These are phyloP conservation scores for Lindbergichthys nudifrons DNA, from an alignment of 2,797 vertebrate species.

Conservation along the genomic window DNA sequence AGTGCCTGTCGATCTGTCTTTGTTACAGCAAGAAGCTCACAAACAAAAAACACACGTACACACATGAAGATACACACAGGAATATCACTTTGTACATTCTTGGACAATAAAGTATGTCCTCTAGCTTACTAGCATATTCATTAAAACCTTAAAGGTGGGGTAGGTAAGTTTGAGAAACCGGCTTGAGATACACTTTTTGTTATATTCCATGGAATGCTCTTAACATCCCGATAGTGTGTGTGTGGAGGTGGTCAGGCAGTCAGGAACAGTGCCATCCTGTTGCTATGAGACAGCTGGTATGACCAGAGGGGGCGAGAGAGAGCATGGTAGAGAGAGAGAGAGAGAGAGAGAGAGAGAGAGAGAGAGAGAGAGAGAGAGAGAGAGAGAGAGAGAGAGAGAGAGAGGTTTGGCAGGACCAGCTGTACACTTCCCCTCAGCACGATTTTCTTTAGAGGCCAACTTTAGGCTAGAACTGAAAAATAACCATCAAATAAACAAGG, in stretches of 20 bases:
- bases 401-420: slow-evolving; percentile 19
- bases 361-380: not conserved
- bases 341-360: slow-evolving; percentile 11
- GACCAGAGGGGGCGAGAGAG: slow-evolving; percentile 58
- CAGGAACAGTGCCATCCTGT: slow-evolving; percentile 69
- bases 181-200: no score
- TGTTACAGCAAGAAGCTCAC: not conserved
- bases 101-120: not conserved
- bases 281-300: slow-evolving; percentile 78
- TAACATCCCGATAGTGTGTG: no score
- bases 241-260: slow-evolving; percentile 59
- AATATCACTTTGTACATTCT: not conserved
- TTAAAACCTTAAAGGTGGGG: not conserved
- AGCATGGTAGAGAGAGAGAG: slow-evolving; percentile 8
- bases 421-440: slow-evolving; percentile 22
- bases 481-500: not conserved
- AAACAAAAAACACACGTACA: not conserved
- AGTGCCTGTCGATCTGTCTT: slow-evolving; percentile 16
- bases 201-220: no score
- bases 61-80: not conserved
- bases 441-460: slow-evolving; percentile 25
- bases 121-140: not conserved
- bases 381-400: not conserved
- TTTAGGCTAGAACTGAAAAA: slow-evolving; percentile 13
- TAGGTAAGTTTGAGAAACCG: no score